Evolutionary conservation across 2,888 invertebrate genomes (phyloP).

Genomic region (Eilema sororculum): DNA sequence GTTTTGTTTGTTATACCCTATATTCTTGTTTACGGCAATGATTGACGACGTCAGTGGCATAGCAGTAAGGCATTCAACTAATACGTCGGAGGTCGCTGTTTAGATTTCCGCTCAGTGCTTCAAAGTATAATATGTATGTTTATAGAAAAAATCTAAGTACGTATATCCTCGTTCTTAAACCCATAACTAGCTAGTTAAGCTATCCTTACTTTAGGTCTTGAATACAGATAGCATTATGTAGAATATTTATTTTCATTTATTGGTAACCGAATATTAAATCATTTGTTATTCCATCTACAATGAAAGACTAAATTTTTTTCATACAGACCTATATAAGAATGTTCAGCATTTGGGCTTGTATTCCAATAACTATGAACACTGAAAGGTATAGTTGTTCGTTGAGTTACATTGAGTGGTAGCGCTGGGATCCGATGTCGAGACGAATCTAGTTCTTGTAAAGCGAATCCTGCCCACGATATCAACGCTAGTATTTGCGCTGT

Average conservation of each 20-base stretch:
- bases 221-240: too few relatives aligned
- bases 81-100: too few relatives aligned
- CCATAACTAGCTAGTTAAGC: too few relatives aligned
- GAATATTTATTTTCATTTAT: too few relatives aligned
- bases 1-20: too few relatives aligned
- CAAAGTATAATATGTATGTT: too few relatives aligned
- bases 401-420: constrained; percentile 68
- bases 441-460: constrained; percentile 73
- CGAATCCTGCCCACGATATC: constrained; percentile 77
- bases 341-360: constrained; percentile 76
- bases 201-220: too few relatives aligned
- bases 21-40: neutral
- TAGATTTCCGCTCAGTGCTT: too few relatives aligned
- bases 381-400: constrained; percentile 70
- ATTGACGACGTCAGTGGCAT: neutral
- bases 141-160: too few relatives aligned
- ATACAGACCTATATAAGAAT: constrained; percentile 72
- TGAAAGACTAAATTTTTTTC: neutral
- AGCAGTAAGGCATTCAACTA: too few relatives aligned
- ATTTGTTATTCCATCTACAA: neutral
- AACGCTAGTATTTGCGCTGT: constrained; percentile 72
- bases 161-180: too few relatives aligned
- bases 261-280: too few relatives aligned
- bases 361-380: constrained; percentile 74
- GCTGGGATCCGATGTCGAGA: constrained; percentile 70